These are phyloP conservation scores for Notocelia uddmanniana DNA, from an alignment of 2,888 invertebrate species.

Conservation along the genomic window DNA sequence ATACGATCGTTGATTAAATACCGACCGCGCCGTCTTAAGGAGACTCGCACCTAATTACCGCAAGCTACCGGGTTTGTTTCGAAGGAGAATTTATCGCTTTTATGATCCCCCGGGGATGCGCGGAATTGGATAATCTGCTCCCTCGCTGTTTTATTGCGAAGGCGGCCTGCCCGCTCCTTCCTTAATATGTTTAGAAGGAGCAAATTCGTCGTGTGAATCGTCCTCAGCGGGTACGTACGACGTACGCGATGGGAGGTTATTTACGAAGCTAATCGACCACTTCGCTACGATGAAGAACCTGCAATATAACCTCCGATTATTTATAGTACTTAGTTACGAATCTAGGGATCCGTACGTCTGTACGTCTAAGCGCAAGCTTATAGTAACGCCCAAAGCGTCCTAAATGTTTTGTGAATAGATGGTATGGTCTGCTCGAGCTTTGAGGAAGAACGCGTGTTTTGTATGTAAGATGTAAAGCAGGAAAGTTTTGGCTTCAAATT, in stretches of 20 bases:
- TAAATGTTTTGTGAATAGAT: no score
- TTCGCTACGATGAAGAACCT: neutral
- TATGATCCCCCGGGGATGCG: conserved; percentile 52
- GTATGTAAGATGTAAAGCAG: no score
- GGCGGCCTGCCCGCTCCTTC: conserved; percentile 18
- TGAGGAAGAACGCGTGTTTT: no score
- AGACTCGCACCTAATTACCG: conserved; percentile 39
- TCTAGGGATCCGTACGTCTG: no score
- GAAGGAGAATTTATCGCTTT: conserved; percentile 52
- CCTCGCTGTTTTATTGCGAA: conserved; percentile 51
- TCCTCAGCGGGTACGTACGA: neutral
- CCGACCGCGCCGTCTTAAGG: conserved; percentile 19
- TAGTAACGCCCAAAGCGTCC: no score
- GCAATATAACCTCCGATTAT: no score
- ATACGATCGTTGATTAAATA: conserved; percentile 32
- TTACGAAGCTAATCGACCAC: neutral
- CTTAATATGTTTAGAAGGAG: conserved; percentile 1
- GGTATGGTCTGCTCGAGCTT: no score
- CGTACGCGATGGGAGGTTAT: neutral
- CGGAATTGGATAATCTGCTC: conserved; percentile 52
- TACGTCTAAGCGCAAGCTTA: no score
- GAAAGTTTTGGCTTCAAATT: no score
- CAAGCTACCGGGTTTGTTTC: conserved; percentile 43
- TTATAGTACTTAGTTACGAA: no score
- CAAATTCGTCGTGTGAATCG: neutral